A percentile compares a stretch with the other conserved stretches of the same genome.
These are phyloP conservation scores for Watsonalla binaria DNA, from an alignment of 2,888 invertebrate species.

Conservation along the genomic window DNA sequence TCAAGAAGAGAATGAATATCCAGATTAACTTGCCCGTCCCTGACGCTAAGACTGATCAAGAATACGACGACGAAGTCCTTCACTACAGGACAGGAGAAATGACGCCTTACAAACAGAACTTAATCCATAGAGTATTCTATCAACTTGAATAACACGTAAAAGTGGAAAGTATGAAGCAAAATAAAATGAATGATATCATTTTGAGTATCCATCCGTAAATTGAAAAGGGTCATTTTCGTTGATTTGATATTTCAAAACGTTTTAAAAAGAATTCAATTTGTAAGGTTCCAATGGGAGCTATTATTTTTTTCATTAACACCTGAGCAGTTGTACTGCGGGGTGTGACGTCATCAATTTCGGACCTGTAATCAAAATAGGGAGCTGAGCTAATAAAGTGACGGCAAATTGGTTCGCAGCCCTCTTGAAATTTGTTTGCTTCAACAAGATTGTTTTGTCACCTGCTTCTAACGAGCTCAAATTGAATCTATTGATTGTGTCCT, in stretches of 20 bases:
- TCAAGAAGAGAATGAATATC: constrained; percentile 23
- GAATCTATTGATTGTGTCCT: not conserved
- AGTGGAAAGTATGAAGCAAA: not conserved
- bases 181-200: constrained; percentile 6
- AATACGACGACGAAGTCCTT: constrained; percentile 20
- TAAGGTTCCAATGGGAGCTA: constrained; percentile 31
- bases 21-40: constrained; percentile 42
- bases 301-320: constrained; percentile 66
- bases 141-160: not conserved
- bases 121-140: constrained; percentile 8
- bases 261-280: constrained; percentile 54
- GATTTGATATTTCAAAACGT: constrained; percentile 28
- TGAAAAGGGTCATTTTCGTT: constrained; percentile 26
- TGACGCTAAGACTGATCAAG: constrained; percentile 25
- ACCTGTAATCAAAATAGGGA: constrained; percentile 51
- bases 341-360: constrained; percentile 50
- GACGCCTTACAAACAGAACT: constrained; percentile 20
- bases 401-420: constrained; percentile 48
- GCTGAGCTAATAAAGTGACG: constrained; percentile 32
- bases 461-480: constrained; percentile 17
- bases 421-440: constrained; percentile 47
- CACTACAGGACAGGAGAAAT: constrained; percentile 41
- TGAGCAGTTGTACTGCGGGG: constrained; percentile 15
- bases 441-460: constrained; percentile 32
- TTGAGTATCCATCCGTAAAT: constrained; percentile 3